Evolutionary conservation across 1,140 invertebrate genomes (phyloP), one percentile per base, ranked within the genome.

Genomic region (Agraylea sexmaculata): DNA sequence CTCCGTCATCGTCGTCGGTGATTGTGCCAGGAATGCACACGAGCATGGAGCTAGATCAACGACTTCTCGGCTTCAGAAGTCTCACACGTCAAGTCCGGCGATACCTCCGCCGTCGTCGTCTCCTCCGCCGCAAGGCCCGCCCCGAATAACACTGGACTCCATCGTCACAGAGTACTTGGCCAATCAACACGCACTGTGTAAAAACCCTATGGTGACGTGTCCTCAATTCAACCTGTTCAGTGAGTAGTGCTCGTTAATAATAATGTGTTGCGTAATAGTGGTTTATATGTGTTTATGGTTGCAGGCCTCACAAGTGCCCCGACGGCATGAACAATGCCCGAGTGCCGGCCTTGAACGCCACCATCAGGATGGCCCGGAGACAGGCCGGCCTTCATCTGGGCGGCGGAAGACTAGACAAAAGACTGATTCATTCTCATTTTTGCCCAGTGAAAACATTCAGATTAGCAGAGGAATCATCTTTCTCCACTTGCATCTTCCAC

Each of bases 81-180:
- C 78, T 57, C 47, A 55, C 41, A 50, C 53, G 30, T 51, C 19
- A 46, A 59, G 7, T 38, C 49, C 2, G 46, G 44, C 0, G 53
- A 48, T 32, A 43, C 51, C 39, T 21, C 18, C 28, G 27, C 11
- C 21, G n/a, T n/a, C n/a, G n/a, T n/a, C n/a, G n/a, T n/a, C n/a
- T n/a, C 27, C 38, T 42, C 46, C 42, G 54, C 37, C 20, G 7
- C 47, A 53, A 8, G 61, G 64, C 50, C 56, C 52, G 47, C 70
- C 50, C 42, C 59, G 59, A 2, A 73, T 89, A 13, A 84, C 83
- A 1, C 67, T 97, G 15, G 85, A 94, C 58, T 83, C 84, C 18
- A 96, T 97, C 57, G 87, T 97, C 25, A 94, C 86, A 0, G 89
- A 93, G 62, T 97, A 95, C 66, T 71, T 96, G 25, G 84, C 88